Evolutionary conservation across 2,888 invertebrate species (phyloP), one percentile per base, ranked within the genome.

Genomic region (Monochamus alternatus): DNA sequence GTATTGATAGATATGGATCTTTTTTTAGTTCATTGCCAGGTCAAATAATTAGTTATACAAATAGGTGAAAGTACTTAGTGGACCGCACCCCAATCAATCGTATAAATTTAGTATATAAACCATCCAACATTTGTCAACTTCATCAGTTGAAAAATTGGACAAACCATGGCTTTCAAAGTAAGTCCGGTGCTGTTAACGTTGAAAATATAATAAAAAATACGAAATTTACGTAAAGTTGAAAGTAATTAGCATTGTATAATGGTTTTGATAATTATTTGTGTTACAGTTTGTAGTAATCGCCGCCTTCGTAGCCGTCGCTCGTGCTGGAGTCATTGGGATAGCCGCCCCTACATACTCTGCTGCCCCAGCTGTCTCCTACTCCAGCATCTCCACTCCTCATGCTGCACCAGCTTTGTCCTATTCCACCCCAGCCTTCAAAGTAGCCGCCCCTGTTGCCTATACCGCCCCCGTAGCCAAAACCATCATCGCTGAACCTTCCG

Each of bases 311-410:
- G 79, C 81, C n/a, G 78, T 78, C 38, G 81, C 81, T 69, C 75
- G 76, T 59, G 83, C 83, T 73, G 83, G 82, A 58, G 65, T 64
- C 87, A 88, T 73, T 90, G 90, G 73, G 12, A 79, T 81, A 51
- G 79, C 1, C 90, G 90, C 88, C 90, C 90, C 86, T 90, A 64
- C 90, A 68, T 73, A 82, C 62, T 38, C 38, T 5, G 38, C 38
- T 7, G 72, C 73, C 4, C 66, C 73, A 63, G 75, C 59, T 3
- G 55, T 58, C 12, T 22, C 69, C 32, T 72, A 73, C 58, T 44
- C 90, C 89, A 44, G 89, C 89, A 76, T 90, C 89, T 78, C 89
- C 88, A 51, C 83, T 89, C 68, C 73, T 14, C 52, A 67, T 58
- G 22, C 74, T 44, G 64, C 69, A 2, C 58, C 70, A 43, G 55